Evolutionary conservation across 1,140 invertebrate species (phyloP).

Genomic region (Dreissena polymorpha): DNA sequence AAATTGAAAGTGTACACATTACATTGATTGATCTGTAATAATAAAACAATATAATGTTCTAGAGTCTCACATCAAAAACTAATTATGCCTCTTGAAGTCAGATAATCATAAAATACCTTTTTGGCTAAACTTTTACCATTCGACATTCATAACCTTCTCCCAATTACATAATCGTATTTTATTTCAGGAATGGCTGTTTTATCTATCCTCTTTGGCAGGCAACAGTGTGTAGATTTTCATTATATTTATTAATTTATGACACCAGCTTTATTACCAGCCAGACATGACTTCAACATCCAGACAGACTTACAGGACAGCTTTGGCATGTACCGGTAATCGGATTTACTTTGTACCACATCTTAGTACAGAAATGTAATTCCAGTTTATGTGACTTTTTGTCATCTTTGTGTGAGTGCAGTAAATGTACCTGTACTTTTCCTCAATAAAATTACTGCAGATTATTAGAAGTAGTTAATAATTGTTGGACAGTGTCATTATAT

Average conservation of each 20-base stretch:
- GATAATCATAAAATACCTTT: too few relatives aligned
- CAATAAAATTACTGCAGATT: too few relatives aligned
- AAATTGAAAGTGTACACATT: too few relatives aligned
- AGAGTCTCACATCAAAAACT: not conserved
- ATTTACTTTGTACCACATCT: conserved; percentile 17
- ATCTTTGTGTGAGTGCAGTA: too few relatives aligned
- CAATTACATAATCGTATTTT: conserved; percentile 52
- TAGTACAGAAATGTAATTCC: too few relatives aligned
- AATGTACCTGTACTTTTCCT: too few relatives aligned
- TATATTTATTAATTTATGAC: conserved; percentile 53
- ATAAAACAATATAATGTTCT: too few relatives aligned
- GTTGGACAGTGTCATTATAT: too few relatives aligned
- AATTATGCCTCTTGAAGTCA: conserved; percentile 17
- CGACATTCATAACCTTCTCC: conserved; percentile 32
- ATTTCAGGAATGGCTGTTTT: conserved; percentile 38
- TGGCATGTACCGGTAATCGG: conserved; percentile 42
- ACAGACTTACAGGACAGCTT: conserved; percentile 41
- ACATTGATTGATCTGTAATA: too few relatives aligned
- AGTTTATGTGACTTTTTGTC: too few relatives aligned
- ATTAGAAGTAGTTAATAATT: too few relatives aligned
- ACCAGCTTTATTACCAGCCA: conserved; percentile 19
- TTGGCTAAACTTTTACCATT: conserved; percentile 19
- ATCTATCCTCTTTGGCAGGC: conserved; percentile 41
- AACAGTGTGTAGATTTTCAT: conserved; percentile 39
- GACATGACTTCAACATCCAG: conserved; percentile 29